Conservation (phyloP, 1,140 invertebrate species). For the Centruroides sculpturatus region DNA sequence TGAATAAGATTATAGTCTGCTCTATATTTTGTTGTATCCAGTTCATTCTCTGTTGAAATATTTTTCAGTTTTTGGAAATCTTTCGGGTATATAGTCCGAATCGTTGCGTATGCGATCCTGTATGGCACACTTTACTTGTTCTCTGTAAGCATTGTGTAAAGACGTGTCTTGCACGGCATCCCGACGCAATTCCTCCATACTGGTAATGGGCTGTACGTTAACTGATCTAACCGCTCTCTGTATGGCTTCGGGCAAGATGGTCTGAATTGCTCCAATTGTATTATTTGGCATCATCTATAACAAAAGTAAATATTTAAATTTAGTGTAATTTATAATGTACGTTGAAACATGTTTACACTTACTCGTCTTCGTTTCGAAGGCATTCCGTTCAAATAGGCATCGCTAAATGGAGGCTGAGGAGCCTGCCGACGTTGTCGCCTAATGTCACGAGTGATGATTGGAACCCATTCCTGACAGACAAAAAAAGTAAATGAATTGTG, state of each 20-base stretch:
- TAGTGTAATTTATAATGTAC: background rate
- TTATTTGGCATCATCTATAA: conserved; percentile 29
- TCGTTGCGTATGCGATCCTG: conserved; percentile 30
- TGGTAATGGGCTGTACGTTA: conserved; percentile 33
- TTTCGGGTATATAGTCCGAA: conserved; percentile 34
- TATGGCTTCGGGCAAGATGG: conserved; percentile 28
- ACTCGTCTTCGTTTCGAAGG: conserved; percentile 64
- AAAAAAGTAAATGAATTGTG: conserved; percentile 12
- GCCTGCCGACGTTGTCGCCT: conserved; percentile 42
- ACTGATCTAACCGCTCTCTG: conserved; percentile 35
- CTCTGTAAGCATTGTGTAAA: conserved; percentile 33
- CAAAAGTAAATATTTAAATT: conserved; percentile 15
- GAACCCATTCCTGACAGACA: conserved; percentile 54
- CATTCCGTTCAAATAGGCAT: conserved; percentile 66
- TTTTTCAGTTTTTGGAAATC: conserved; percentile 34
- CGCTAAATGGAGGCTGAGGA: conserved; percentile 46
- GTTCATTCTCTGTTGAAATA: conserved; percentile 25
- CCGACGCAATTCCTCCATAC: conserved; percentile 30
- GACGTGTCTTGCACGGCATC: conserved; percentile 29
- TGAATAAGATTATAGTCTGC: no score
- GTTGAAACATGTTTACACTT: conserved; percentile 24
- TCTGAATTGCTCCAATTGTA: conserved; percentile 17
- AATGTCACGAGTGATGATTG: conserved; percentile 57
- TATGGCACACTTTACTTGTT: conserved; percentile 30
- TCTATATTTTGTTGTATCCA: no score